Conservation (phyloP, 1,140 invertebrate genomes). For the Drosophila tropicalis region DNA sequence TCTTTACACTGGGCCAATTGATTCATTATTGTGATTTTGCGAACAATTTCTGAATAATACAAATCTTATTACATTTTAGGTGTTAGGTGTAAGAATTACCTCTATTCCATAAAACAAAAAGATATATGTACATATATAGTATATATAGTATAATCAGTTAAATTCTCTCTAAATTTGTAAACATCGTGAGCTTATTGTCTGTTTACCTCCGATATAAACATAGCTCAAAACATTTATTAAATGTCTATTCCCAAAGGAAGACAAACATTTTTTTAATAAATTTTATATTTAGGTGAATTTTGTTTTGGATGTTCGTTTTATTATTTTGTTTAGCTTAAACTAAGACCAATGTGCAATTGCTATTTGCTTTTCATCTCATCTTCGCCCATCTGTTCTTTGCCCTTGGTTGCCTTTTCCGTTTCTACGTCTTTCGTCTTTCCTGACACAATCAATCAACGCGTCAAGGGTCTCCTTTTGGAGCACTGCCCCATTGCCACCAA, state of each 20-base stretch:
- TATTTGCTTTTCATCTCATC: constrained; percentile 19
- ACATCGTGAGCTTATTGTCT: too few species aligned
- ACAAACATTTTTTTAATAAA: neutral
- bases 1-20: neutral
- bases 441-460: constrained; percentile 76
- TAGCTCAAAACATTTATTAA: neutral
- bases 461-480: constrained; percentile 44
- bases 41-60: too few species aligned
- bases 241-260: neutral
- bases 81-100: too few species aligned
- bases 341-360: constrained; percentile 48
- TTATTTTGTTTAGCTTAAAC: neutral
- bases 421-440: constrained; percentile 16
- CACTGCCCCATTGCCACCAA: constrained; percentile 9
- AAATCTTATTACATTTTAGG: too few species aligned
- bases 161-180: too few species aligned
- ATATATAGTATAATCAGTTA: too few species aligned
- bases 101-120: too few species aligned
- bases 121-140: too few species aligned
- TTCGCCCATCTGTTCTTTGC: neutral
- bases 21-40: too few species aligned
- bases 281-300: neutral
- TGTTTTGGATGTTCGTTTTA: too few species aligned
- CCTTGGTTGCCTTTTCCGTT: neutral
- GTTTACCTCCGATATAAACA: neutral